Evolutionary conservation across 2,113 vertebrate genomes (phyloP), one percentile per base, ranked within the genome.

Genomic region (Megalops atlanticus): DNA sequence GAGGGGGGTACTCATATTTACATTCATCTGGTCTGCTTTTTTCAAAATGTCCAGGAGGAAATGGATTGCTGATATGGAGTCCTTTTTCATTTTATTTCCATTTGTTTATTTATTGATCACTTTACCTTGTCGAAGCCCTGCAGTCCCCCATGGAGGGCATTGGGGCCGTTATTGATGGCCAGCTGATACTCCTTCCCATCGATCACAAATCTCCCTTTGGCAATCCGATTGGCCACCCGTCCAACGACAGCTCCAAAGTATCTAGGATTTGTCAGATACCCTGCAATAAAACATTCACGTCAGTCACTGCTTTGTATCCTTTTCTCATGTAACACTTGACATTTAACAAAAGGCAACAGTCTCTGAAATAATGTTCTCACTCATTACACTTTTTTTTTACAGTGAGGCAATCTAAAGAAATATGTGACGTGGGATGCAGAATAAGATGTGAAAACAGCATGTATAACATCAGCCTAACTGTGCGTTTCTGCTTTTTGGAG

Each of bases 171-270:
- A 86, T 99, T 99, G 82, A 95, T 64, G 45, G 95, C 93, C 1
- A 99, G 90, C 18, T 94, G 92, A 78, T 96, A 96, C 18, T 95
- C 91, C 64, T 92, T 93, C 41, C 94, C 94, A 0, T 96, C 94
- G 40, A 98, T 3, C 0, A 39, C 74, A 85, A 98, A 99, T 2
- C 73, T 92, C 5, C 96, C 97, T 1, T 89, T 88, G 0, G 94
- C 95, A 16, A 99, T 97, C 80, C 97, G 92, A 88, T 99, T 99
- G 85, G 97, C 97, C 71, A 98, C 96, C 0, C 97, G 95, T 1
- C 98, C 97, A 41, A 99, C 87, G 0, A 95, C 89, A 0, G 96
- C 93, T 11, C 97, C 97, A 0, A 98, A 95, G 87, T 95, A 98
- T 0, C 96, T 95, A 14, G 95, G 92, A 73, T 98, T 96, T 10